Evolutionary conservation across 2,888 invertebrate genomes (phyloP).

Genomic region (Ariolimax columbianus): DNA sequence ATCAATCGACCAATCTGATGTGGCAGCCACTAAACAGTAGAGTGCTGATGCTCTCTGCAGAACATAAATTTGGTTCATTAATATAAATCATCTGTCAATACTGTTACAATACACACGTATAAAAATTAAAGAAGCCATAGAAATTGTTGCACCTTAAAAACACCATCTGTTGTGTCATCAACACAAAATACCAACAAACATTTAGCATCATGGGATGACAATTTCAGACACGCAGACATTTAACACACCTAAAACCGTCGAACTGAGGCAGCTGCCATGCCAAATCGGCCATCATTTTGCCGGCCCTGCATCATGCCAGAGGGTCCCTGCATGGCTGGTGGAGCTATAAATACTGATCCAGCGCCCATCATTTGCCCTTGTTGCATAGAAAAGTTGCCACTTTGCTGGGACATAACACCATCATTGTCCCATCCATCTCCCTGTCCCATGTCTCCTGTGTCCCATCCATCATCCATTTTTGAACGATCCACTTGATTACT

Average conservation of each 20-base stretch:
- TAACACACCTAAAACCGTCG: constrained; percentile 47
- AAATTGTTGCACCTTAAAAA: too few relatives aligned
- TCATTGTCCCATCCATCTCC: constrained; percentile 55
- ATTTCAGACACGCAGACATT: neutral
- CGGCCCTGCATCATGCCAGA: constrained; percentile 44
- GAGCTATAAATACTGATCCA: constrained; percentile 45
- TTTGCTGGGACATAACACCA: constrained; percentile 35
- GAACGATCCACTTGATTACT: constrained; percentile 50
- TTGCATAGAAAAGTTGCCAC: constrained; percentile 41
- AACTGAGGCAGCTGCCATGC: constrained; percentile 54
- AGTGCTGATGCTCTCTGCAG: too few relatives aligned
- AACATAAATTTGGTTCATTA: too few relatives aligned
- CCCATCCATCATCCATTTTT: constrained; percentile 54
- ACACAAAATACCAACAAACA: neutral
- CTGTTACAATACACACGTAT: neutral
- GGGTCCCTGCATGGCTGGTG: constrained; percentile 40
- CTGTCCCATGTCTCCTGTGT: constrained; percentile 47
- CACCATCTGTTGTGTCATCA: too few relatives aligned
- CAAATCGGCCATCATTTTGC: constrained; percentile 51
- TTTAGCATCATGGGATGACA: neutral
- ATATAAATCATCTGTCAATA: neutral
- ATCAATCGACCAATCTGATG: too few relatives aligned
- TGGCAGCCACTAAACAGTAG: too few relatives aligned
- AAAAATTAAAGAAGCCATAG: too few relatives aligned
- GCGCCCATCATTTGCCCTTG: constrained; percentile 44